Percentiles rank a stretch among this genome's conserved stretches.
Conservation (phyloP, 2,797 vertebrate genomes). For the Eidolon dupreanum region DNA sequence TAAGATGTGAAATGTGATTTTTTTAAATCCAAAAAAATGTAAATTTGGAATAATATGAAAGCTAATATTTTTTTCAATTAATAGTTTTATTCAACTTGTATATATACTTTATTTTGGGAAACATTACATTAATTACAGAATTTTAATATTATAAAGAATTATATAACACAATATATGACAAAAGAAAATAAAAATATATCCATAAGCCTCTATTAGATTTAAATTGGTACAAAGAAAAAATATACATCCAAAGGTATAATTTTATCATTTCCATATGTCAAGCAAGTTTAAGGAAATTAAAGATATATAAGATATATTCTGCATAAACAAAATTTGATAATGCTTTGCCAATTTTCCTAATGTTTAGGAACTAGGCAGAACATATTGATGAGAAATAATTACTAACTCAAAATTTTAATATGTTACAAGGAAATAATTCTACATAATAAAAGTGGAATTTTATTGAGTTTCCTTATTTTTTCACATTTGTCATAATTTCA, state of each 20-base stretch:
- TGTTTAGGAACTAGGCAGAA: background rate
- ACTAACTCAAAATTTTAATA: background rate
- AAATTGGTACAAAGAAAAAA: background rate
- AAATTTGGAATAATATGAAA: background rate
- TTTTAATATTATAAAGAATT: background rate
- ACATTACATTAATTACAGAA: background rate
- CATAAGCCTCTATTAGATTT: background rate
- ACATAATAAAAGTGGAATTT: background rate
- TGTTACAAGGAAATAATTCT: background rate
- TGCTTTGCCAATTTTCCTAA: background rate
- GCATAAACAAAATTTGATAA: background rate
- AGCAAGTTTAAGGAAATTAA: background rate
- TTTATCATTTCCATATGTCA: conserved; percentile 18
- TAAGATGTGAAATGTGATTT: background rate
- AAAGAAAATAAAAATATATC: background rate
- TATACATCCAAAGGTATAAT: background rate
- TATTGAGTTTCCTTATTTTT: background rate
- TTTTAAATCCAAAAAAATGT: background rate
- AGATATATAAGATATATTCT: background rate
- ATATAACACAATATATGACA: background rate
- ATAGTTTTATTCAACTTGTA: background rate
- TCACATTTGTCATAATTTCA: background rate
- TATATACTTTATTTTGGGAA: background rate
- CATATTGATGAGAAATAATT: background rate
- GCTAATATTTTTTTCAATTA: background rate